These are phyloP conservation scores for Cheilosia grossa DNA, from an alignment of 2,888 invertebrate genomes.

Conservation along the genomic window DNA sequence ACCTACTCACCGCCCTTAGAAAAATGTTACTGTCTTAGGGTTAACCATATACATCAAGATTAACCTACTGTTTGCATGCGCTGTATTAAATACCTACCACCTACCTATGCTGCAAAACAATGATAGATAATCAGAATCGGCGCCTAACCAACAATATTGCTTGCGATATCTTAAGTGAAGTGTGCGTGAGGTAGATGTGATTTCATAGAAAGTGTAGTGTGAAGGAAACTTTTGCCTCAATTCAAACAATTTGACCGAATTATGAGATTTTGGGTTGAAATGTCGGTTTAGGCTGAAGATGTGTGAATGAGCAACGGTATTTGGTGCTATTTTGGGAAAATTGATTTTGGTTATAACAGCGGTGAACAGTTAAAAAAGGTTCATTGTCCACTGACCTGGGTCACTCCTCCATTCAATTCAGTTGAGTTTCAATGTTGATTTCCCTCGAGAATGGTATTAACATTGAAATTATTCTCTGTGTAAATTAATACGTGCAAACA, in stretches of 20 bases:
- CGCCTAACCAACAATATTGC: too few species aligned
- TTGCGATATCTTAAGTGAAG: too few species aligned
- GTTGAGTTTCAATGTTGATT: constrained; percentile 45
- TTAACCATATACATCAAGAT: too few species aligned
- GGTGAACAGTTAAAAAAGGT: neutral
- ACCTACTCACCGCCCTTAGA: too few species aligned
- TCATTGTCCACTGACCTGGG: constrained; percentile 7
- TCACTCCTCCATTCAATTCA: constrained; percentile 10
- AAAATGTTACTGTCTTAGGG: too few species aligned
- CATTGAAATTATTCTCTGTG: constrained; percentile 42
- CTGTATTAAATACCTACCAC: too few species aligned
- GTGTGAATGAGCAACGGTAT: neutral
- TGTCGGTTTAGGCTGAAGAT: neutral
- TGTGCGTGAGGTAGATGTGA: too few species aligned
- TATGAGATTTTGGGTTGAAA: constrained; percentile 21
- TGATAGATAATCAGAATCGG: too few species aligned
- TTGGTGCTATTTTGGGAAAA: constrained; percentile 21
- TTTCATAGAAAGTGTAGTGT: too few species aligned
- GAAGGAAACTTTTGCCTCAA: neutral
- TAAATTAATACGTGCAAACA: constrained; percentile 15
- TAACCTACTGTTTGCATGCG: too few species aligned
- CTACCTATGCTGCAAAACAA: too few species aligned
- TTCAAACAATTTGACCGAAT: constrained; percentile 23
- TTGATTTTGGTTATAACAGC: neutral
- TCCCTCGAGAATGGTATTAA: constrained; percentile 41